Percentiles rank a stretch among this genome's conserved stretches.
Conservation (phyloP, 2,888 invertebrate species). For the Siphonodentalium dalli region DNA sequence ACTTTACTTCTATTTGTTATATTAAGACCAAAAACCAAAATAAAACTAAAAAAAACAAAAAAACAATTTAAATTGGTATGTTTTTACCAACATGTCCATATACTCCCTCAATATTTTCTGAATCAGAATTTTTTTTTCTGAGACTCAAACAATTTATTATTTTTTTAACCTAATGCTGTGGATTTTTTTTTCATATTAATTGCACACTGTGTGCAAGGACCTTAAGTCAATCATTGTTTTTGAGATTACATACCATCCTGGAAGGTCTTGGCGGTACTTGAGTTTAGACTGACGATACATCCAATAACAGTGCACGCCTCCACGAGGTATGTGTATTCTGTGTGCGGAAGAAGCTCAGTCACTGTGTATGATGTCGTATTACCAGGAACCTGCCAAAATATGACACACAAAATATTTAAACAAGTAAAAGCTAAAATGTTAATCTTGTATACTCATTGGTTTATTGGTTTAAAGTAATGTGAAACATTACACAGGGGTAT, state of each 20-base stretch:
- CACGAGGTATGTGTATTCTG: slow-evolving; percentile 50
- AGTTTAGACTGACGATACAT: slow-evolving; percentile 52
- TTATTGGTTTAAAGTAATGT: background rate
- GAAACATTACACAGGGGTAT: background rate
- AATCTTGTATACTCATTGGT: background rate
- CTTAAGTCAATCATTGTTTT: background rate
- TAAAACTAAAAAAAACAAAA: no score
- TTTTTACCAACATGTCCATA: no score
- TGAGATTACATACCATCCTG: slow-evolving; percentile 47
- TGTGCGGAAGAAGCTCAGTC: slow-evolving; percentile 50
- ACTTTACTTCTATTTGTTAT: no score
- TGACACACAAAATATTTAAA: no score
- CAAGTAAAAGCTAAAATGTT: background rate
- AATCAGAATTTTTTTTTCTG: no score
- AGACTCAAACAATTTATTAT: background rate
- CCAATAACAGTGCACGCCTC: slow-evolving; percentile 62
- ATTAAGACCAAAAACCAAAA: no score
- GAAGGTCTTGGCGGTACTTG: slow-evolving; percentile 46
- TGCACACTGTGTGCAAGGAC: no score
- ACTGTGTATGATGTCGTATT: slow-evolving; percentile 43
- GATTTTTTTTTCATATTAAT: no score
- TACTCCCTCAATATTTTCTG: background rate
- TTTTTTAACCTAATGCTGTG: background rate
- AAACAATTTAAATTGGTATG: background rate
- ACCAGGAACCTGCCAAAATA: slow-evolving; percentile 42